Base-by-base conservation (phyloP, 2,888 invertebrate species). In the Gryllus longicercus region DNA sequence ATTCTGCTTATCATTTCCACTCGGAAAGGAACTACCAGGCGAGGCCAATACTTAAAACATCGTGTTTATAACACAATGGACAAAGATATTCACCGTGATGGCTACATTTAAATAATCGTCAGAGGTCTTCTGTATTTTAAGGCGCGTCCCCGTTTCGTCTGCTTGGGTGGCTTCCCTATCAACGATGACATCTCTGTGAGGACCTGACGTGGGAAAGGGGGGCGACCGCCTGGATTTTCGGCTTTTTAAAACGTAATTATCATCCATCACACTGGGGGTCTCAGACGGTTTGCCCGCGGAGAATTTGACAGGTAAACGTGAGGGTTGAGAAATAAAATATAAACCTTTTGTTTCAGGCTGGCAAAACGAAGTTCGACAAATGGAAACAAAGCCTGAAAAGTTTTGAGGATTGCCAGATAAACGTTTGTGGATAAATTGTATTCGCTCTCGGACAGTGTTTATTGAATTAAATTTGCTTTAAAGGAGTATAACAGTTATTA, bases 21-120 rank as follows among this genome's bases (percentile, higher is more conserved):
- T 38, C 38, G 38, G 38, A 38, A 38, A 38, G 38, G 38, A 38
- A 38, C n/a, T 18, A 18, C 16, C n/a, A n/a, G n/a, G 14, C 63
- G 63, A n/a, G 11, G n/a, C 16, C 14, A 63, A 63, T 63, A n/a
- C 63, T 14, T 63, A 18, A 63, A 16, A 63, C 63, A 63, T 63
- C 63, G n/a, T 63, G 63, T 63, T 63, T 63, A 63, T 63, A 63
- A 63, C 63, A 63, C 63, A 63, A 63, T 63, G 63, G 63, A 63
- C 63, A 14, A 63, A 14, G 63, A 18, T 63, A 14, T 63, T 18
- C 63, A n/a, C 63, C 16, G n/a, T 14, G 63, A 18, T 63, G n/a
- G 63, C 63, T n/a, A 63, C 63, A 63, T 63, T 63, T 63, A 63
- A 63, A 63, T 63, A 63, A 63, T 63, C n/a, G 63, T 63, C 16